Evolutionary conservation across 2,888 invertebrate species (phyloP).

Genomic region (Pyralis farinalis): DNA sequence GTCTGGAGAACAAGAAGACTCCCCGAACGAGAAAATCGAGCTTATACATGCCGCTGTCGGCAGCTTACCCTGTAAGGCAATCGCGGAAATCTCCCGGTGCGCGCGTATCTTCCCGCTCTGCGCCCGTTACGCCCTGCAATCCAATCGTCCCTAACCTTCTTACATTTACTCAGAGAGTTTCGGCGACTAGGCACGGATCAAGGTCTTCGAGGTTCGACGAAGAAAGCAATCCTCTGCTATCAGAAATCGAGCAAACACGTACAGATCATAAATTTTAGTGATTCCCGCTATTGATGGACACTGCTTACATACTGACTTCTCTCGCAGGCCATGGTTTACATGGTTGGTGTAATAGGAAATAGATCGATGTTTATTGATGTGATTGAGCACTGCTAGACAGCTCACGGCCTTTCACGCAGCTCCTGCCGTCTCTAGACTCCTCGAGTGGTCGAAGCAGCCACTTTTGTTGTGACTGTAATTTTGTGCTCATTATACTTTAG

Average conservation of each 20-base stretch:
- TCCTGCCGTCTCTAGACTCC: slow-evolving; percentile 19
- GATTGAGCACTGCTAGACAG: neutral
- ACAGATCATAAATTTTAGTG: slow-evolving; percentile 65
- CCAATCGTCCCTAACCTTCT: slow-evolving; percentile 84
- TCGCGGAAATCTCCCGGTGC: slow-evolving; percentile 63
- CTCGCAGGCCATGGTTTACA: slow-evolving; percentile 4
- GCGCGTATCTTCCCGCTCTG: slow-evolving; percentile 87
- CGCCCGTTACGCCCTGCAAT: slow-evolving; percentile 89
- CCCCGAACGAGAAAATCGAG: slow-evolving; percentile 82
- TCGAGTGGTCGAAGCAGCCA: slow-evolving; percentile 25
- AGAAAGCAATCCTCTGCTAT: slow-evolving; percentile 84
- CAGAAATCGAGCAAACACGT: slow-evolving; percentile 56
- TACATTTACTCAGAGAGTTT: slow-evolving; percentile 80
- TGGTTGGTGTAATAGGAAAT: slow-evolving; percentile 6
- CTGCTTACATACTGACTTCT: slow-evolving; percentile 1
- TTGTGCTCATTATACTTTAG: slow-evolving; percentile 61
- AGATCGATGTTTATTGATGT: slow-evolving; percentile 2
- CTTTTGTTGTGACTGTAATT: slow-evolving; percentile 60
- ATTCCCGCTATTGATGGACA: slow-evolving; percentile 3
- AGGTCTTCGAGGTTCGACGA: slow-evolving; percentile 67
- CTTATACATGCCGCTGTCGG: slow-evolving; percentile 84
- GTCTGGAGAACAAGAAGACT: slow-evolving; percentile 52
- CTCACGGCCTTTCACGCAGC: slow-evolving; percentile 32
- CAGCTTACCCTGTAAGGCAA: slow-evolving; percentile 50
- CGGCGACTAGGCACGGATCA: slow-evolving; percentile 72